These are phyloP conservation scores for Heliconius ismenius DNA, from an alignment of 2,888 invertebrate species.

Conservation along the genomic window DNA sequence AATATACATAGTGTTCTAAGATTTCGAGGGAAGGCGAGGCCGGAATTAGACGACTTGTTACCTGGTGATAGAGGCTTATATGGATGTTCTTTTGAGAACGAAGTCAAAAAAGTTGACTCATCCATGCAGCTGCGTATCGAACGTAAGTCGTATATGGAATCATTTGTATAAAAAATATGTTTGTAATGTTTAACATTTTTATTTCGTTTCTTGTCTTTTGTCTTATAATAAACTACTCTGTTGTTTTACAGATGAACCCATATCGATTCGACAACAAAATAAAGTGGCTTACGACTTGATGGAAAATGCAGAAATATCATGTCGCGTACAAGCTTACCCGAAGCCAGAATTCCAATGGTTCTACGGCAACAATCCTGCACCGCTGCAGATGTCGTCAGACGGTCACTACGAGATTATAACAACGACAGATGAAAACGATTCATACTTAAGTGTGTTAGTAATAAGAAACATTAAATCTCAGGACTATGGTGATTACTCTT, in stretches of 20 bases:
- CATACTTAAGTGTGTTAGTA: constrained; percentile 89
- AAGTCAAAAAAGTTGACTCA: constrained; percentile 92
- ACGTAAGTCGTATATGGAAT: constrained; percentile 82
- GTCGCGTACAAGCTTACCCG: constrained; percentile 95
- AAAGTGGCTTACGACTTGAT: constrained; percentile 93
- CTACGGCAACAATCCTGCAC: constrained; percentile 87
- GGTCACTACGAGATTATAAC: constrained; percentile 93
- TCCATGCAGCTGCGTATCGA: constrained; percentile 95
- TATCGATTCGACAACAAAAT: constrained; percentile 91
- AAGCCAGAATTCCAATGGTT: constrained; percentile 97
- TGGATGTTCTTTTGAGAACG: constrained; percentile 93
- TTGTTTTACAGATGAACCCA: constrained; percentile 87
- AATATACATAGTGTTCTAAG: constrained; percentile 91
- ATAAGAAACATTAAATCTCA: constrained; percentile 88
- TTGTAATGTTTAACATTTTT: not conserved
- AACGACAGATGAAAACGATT: constrained; percentile 90
- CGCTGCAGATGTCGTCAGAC: constrained; percentile 89
- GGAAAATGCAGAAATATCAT: constrained; percentile 92
- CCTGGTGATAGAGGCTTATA: constrained; percentile 94
- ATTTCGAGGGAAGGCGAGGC: constrained; percentile 90
- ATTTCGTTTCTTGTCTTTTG: not conserved
- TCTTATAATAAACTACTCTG: not conserved
- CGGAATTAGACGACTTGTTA: constrained; percentile 88
- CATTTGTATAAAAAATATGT: not conserved
- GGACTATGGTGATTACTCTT: constrained; percentile 96